These are phyloP conservation scores for Girardia tigrina DNA, from an alignment of 2,888 invertebrate species.

Conservation along the genomic window DNA sequence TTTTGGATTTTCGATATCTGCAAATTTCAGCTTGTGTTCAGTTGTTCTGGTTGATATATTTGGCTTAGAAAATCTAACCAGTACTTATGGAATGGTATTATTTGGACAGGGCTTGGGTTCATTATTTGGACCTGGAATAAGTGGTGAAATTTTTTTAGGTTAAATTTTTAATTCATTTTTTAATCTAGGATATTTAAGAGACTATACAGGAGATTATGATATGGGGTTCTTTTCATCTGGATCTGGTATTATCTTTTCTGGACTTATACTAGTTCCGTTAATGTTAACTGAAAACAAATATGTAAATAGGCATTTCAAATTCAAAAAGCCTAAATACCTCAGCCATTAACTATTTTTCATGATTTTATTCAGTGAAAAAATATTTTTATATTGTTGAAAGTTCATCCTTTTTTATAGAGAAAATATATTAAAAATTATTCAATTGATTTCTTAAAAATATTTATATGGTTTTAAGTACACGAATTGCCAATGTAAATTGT, in stretches of 20 bases:
- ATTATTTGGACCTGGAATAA: constrained; percentile 72
- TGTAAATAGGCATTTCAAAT: too few species aligned
- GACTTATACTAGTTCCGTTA: background rate
- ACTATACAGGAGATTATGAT: background rate
- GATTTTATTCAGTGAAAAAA: too few species aligned
- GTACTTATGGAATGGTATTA: constrained; percentile 72
- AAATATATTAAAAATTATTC: too few species aligned
- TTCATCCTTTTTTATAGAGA: too few species aligned
- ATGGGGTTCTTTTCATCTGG: background rate
- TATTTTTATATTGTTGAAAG: too few species aligned
- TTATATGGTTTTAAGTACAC: too few species aligned
- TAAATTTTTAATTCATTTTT: too few species aligned
- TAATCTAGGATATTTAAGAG: background rate
- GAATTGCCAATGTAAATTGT: too few species aligned
- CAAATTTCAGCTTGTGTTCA: constrained; percentile 76
- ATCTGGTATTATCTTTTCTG: background rate
- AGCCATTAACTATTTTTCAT: too few species aligned
- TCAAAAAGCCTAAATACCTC: too few species aligned
- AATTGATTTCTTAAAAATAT: too few species aligned
- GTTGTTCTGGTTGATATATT: constrained; percentile 77
- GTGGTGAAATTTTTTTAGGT: constrained; percentile 56
- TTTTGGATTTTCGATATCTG: constrained; percentile 76
- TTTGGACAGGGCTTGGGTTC: constrained; percentile 78
- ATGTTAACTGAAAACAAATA: too few species aligned
- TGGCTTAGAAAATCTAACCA: constrained; percentile 74